Conservation (phyloP, 37 sponge, comb jelly and placozoan genomes). For the Theonella swinhoei region DNA sequence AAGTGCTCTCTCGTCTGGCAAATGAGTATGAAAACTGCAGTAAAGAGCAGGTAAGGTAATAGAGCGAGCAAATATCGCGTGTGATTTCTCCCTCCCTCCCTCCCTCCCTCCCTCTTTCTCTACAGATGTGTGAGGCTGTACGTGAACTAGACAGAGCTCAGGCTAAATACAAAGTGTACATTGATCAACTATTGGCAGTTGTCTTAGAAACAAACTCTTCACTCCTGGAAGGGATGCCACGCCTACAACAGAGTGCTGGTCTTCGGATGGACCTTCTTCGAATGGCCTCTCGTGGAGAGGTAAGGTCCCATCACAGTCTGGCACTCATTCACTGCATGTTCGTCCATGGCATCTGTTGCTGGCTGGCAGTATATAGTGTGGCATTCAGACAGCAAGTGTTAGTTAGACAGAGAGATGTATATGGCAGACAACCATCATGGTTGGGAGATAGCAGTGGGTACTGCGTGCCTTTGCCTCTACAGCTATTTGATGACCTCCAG, state of each 20-base stretch:
- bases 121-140: conserved; percentile 41
- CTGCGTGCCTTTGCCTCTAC: neutral
- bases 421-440: no score
- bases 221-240: conserved; percentile 63
- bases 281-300: conserved; percentile 28
- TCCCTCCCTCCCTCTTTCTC: neutral
- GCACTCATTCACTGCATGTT: neutral
- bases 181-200: conserved; percentile 59
- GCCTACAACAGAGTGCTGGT: conserved; percentile 44
- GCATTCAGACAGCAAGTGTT: no score
- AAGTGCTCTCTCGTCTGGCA: neutral
- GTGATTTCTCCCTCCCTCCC: neutral
- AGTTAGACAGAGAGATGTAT: no score
- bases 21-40: neutral
- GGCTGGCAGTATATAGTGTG: no score
- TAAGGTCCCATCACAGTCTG: neutral
- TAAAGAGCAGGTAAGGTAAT: neutral
- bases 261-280: conserved; percentile 32
- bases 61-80: neutral
- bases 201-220: conserved; percentile 47
- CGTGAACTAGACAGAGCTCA: neutral
- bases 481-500: conserved; percentile 38
- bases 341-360: neutral
- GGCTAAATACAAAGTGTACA: conserved; percentile 17
- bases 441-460: no score